Base-by-base conservation (phyloP, 1,140 invertebrate genomes). In the Zaprionus africanus region DNA sequence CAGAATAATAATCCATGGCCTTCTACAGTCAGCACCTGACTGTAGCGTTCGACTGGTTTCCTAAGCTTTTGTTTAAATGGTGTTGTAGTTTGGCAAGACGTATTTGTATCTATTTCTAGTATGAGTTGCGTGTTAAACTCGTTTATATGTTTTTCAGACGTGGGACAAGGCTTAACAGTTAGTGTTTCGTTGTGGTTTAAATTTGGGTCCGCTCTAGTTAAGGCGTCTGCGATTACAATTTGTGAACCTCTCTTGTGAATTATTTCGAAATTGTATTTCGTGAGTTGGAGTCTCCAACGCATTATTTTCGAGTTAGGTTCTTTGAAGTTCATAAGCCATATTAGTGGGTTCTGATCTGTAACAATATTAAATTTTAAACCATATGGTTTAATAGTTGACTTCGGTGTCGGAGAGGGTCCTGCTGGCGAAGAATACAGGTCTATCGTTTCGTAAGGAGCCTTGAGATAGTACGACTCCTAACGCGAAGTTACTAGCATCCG, bases 261-360 rank as follows among this genome's bases (percentile, higher is more conserved):
- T 31, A 56, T n/a, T n/a, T 56, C 54, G 26, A 31, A 31, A 7
- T 56, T 28, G 26, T 56, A 56, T 19, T 46, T 17, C 15, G 17
- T 4, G 13, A 34, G 12, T 38, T 11, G 56, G 24, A 24, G 24
- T 24, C 24, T 24, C 24, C 24, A 24, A 24, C 24, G 24, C 22
- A 12, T 58, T n/a, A n/a, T n/a, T n/a, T n/a, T n/a, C n/a, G n/a
- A n/a, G n/a, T n/a, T n/a, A n/a, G n/a, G n/a, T n/a, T 15, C 36
- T 62, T 62, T 62, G 13, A 63, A 9, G 31, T 28, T 70, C 24
- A 56, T 56, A 15, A 56, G n/a, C 59, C 59, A 63, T 0, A 49
- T 70, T n/a, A 70, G 17, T 43, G 59, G 67, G 6, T 24, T 70
- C 7, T 70, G 68, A 11, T 62, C 36, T 4, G 59, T 56, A 12